These are phyloP conservation scores for Stictonetta naevosa DNA, from an alignment of 2,113 vertebrate genomes.

Conservation along the genomic window DNA sequence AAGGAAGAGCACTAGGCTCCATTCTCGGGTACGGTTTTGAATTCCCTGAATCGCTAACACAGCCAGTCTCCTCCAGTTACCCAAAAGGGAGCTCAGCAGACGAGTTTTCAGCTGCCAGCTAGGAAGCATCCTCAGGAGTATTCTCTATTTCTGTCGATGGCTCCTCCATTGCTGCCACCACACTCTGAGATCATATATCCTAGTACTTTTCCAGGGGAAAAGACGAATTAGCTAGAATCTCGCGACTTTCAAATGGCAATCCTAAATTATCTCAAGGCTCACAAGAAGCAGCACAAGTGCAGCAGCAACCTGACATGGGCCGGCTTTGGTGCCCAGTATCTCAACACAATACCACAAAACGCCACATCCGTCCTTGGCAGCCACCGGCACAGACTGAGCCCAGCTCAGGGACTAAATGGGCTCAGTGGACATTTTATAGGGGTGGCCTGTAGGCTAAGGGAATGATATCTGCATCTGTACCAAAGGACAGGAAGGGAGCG, in stretches of 20 bases:
- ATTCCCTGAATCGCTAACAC: conserved; percentile 14
- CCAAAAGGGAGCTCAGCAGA: conserved; percentile 39
- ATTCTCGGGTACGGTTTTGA: neutral
- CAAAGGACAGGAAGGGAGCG: neutral
- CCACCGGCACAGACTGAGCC: neutral
- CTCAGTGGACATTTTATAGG: no score
- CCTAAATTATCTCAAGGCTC: neutral
- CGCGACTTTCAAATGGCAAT: neutral
- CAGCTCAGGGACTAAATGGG: no score
- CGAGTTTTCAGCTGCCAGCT: conserved; percentile 23
- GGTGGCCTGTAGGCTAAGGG: no score
- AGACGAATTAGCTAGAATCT: neutral
- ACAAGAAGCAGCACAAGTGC: neutral
- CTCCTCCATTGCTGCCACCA: neutral
- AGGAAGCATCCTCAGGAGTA: neutral
- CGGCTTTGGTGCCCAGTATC: neutral
- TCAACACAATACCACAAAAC: neutral
- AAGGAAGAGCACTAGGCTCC: rapidly evolving
- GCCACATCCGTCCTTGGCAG: neutral
- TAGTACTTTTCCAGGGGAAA: conserved; percentile 25
- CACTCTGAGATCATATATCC: neutral
- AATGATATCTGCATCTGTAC: neutral
- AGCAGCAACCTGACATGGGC: neutral
- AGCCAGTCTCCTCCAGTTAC: conserved; percentile 23
- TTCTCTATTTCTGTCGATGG: neutral